Evolutionary conservation across 2,113 vertebrate genomes (phyloP).

Genomic region (Mesocricetus auratus): DNA sequence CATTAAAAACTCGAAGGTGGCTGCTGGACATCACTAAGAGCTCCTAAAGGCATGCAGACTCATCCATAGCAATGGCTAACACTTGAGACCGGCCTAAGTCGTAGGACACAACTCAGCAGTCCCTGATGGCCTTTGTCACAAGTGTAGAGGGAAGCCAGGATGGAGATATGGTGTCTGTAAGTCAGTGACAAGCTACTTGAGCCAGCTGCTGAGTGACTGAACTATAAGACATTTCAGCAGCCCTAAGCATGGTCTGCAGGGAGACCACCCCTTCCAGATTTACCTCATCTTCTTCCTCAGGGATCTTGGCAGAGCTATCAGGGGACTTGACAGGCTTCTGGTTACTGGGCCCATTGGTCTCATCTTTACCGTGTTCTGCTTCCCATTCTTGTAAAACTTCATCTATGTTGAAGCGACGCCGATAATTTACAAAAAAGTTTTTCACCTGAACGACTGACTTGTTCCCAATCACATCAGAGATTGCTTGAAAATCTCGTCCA

Average conservation of each 20-base stretch:
- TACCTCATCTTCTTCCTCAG: conserved; percentile 92
- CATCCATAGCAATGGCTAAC: neutral
- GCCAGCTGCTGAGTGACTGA: neutral
- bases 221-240: neutral
- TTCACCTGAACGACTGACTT: conserved; percentile 99
- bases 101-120: rapidly evolving
- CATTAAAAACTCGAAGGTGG: neutral
- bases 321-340: conserved; percentile 92
- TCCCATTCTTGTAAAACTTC: conserved; percentile 99
- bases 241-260: neutral
- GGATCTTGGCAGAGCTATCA: conserved; percentile 88
- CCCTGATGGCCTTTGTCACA: neutral
- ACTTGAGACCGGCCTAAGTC: rapidly evolving
- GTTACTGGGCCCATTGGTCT: conserved; percentile 87
- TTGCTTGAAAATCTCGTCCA: conserved; percentile 96
- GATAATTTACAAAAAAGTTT: conserved; percentile 99
- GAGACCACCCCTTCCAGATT: conserved; percentile 61
- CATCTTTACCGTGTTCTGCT: conserved; percentile 94
- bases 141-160: neutral
- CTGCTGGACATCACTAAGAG: too few species aligned
- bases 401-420: conserved; percentile 98
- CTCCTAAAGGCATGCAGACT: too few species aligned
- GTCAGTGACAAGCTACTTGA: neutral
- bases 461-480: conserved; percentile 98
- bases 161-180: neutral